phyloP scores from a whole-genome alignment of 2,888 invertebrate species.

The Dyspetes luteomarginatus region DNA sequence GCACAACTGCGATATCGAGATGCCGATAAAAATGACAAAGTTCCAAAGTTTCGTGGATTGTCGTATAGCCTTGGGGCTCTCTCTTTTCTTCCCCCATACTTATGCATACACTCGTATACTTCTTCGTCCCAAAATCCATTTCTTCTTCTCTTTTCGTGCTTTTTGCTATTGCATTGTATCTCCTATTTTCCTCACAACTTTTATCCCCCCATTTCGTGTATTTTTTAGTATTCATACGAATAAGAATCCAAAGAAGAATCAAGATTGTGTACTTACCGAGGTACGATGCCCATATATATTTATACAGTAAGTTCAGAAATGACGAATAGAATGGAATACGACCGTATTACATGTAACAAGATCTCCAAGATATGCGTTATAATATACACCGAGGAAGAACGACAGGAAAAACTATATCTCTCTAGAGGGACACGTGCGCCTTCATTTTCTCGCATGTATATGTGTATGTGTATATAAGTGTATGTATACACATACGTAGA shows the following conservation, averaged over 20 bases:
- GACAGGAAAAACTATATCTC: too few species aligned
- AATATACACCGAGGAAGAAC: neutral
- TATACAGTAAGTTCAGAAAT: neutral
- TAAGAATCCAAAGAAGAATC: conserved; percentile 46
- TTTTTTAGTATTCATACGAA: conserved; percentile 48
- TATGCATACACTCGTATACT: too few species aligned
- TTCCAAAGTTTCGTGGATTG: conserved; percentile 73
- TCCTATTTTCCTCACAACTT: conserved; percentile 30
- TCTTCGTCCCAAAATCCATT: conserved; percentile 66
- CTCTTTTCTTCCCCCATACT: conserved; percentile 12
- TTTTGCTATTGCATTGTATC: conserved; percentile 54
- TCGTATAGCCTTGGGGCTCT: conserved; percentile 50
- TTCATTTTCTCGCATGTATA: too few species aligned
- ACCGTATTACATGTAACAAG: neutral
- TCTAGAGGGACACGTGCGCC: too few species aligned
- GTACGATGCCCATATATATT: neutral
- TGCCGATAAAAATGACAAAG: conserved; percentile 83
- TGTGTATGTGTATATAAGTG: too few species aligned
- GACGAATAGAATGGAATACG: neutral
- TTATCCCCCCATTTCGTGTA: neutral
- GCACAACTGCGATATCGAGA: conserved; percentile 75
- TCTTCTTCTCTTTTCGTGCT: conserved; percentile 53
- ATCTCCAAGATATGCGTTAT: neutral
- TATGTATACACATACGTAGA: neutral
- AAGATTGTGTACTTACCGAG: conserved; percentile 48